phyloP scores from a whole-genome alignment of 2,113 vertebrate species.

The Nibea albiflora region DNA sequence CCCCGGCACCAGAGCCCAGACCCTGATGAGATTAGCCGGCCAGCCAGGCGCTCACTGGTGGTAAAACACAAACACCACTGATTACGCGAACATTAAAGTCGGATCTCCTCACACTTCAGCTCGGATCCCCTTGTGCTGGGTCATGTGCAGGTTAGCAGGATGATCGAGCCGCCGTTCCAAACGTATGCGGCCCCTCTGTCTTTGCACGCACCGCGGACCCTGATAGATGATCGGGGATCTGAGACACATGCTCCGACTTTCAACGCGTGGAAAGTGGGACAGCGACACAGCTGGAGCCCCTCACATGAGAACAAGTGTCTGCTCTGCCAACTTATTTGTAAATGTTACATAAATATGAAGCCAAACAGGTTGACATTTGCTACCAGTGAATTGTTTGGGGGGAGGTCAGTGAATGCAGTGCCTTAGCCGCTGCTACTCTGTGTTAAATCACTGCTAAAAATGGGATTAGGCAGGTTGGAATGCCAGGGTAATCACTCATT shows the following conservation, averaged over 20 bases:
- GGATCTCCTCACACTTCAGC: slow-evolving; percentile 71
- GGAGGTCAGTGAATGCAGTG: slow-evolving; percentile 37
- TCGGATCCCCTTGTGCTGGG: slow-evolving; percentile 59
- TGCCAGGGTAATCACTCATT: slow-evolving; percentile 77
- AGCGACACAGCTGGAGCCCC: slow-evolving; percentile 12
- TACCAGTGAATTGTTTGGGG: slow-evolving; percentile 17
- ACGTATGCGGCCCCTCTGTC: slow-evolving; percentile 4
- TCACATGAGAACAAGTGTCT: not conserved
- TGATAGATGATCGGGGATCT: slow-evolving; percentile 31
- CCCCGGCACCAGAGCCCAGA: slow-evolving; percentile 76
- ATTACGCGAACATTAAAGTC: slow-evolving; percentile 76
- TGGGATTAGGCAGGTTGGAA: slow-evolving; percentile 83
- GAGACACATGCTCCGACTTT: slow-evolving; percentile 13
- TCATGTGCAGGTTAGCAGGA: slow-evolving; percentile 68
- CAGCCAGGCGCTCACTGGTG: slow-evolving; percentile 73
- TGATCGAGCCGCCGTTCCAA: slow-evolving; percentile 19
- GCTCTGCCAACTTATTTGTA: slow-evolving; percentile 15
- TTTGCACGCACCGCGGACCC: slow-evolving; percentile 20
- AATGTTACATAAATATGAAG: slow-evolving; percentile 16
- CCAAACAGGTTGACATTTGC: slow-evolving; percentile 28
- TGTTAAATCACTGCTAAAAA: slow-evolving; percentile 81
- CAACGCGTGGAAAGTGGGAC: not conserved
- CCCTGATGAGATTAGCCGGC: slow-evolving; percentile 82
- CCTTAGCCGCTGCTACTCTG: slow-evolving; percentile 66
- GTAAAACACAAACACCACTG: slow-evolving; percentile 77